A percentile compares a stretch with the other conserved stretches of the same genome.
Evolutionary conservation across 2,797 vertebrate genomes (phyloP).

Genomic region (Hippocampus kuda): DNA sequence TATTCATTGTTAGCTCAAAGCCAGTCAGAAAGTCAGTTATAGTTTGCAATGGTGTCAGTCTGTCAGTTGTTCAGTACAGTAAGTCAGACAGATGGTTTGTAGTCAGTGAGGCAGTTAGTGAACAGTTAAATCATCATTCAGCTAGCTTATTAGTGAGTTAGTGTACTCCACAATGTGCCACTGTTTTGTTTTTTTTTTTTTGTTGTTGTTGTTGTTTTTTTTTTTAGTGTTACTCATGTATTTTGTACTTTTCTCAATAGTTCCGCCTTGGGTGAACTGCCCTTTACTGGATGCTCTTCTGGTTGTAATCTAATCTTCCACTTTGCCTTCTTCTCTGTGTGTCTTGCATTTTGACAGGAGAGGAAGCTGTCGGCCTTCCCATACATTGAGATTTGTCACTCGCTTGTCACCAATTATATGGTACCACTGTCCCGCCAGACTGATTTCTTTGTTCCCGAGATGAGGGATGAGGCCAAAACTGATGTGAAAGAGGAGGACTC

Average conservation of each 20-base stretch:
- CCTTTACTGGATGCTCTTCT: neutral
- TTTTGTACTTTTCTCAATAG: too few species aligned
- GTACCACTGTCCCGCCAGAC: slow-evolving; percentile 85
- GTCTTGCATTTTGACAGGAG: slow-evolving; percentile 63
- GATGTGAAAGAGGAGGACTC: slow-evolving; percentile 72
- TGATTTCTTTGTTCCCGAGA: slow-evolving; percentile 91
- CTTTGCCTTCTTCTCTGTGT: neutral
- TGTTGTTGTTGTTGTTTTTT: too few species aligned
- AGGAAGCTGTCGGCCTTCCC: slow-evolving; percentile 86
- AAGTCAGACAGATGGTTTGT: neutral
- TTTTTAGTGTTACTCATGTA: too few species aligned
- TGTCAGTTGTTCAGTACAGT: neutral
- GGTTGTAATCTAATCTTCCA: slow-evolving; percentile 1
- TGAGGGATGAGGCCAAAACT: slow-evolving; percentile 66
- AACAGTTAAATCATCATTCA: too few species aligned
- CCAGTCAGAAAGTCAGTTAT: too few species aligned
- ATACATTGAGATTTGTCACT: slow-evolving; percentile 79
- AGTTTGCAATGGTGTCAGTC: too few species aligned
- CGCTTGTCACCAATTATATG: slow-evolving; percentile 82
- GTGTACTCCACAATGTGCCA: too few species aligned
- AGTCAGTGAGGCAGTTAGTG: neutral
- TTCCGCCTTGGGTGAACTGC: too few species aligned
- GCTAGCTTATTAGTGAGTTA: too few species aligned
- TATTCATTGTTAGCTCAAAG: neutral
- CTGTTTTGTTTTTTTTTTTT: too few species aligned